Conservation (phyloP, 1,140 invertebrate genomes). For the Drosophila funebris region DNA sequence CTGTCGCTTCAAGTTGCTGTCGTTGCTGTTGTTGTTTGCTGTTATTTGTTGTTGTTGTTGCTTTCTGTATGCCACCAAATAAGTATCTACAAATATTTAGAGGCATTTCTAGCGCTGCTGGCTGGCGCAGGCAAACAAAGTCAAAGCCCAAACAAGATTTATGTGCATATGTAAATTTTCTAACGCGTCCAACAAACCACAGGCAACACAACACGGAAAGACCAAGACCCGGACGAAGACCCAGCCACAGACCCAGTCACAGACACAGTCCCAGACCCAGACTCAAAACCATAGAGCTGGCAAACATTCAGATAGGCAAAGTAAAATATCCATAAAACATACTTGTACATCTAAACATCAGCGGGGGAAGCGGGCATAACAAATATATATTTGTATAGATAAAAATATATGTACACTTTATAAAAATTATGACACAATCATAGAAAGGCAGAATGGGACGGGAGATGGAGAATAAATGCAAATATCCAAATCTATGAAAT, state of each 20-base stretch:
- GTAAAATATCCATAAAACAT: slow-evolving; percentile 70
- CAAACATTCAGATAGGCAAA: slow-evolving; percentile 65
- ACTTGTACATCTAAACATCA: slow-evolving; percentile 50
- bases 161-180: slow-evolving; percentile 78
- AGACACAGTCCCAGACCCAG: background rate
- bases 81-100: slow-evolving; percentile 81
- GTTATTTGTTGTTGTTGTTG: slow-evolving; percentile 24
- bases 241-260: background rate
- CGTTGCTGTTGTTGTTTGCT: slow-evolving; percentile 16
- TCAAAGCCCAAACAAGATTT: slow-evolving; percentile 75
- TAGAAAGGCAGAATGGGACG: no score
- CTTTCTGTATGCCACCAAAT: slow-evolving; percentile 65
- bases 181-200: slow-evolving; percentile 59
- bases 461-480: background rate
- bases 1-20: slow-evolving; percentile 33
- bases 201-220: slow-evolving; percentile 23
- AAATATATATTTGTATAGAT: slow-evolving; percentile 30
- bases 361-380: background rate
- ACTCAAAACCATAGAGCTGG: slow-evolving; percentile 31
- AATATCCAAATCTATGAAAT: slow-evolving; percentile 9
- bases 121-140: slow-evolving; percentile 50
- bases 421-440: slow-evolving; percentile 56
- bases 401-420: slow-evolving; percentile 45
- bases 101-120: slow-evolving; percentile 52
- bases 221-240: background rate